These are phyloP conservation scores for Spongilla lacustris DNA, from an alignment of 37 sponge, comb jelly and placozoan genomes.

Conservation along the genomic window DNA sequence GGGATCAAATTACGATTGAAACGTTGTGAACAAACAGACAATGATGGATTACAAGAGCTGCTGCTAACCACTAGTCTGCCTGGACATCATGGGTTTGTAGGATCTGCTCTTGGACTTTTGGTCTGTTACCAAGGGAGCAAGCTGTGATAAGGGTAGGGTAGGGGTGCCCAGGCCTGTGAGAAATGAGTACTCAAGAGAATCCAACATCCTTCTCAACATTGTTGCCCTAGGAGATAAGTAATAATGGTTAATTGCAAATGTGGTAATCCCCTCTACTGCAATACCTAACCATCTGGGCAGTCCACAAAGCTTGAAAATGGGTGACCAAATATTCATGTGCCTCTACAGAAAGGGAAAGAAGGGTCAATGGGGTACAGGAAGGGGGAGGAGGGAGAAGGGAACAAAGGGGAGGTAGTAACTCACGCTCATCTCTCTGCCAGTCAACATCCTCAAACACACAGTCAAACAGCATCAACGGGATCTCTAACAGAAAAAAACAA, in stretches of 20 bases:
- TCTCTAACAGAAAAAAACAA: slow-evolving; percentile 25
- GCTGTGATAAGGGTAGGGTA: slow-evolving; percentile 22
- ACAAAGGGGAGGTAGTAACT: not conserved
- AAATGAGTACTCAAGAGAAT: slow-evolving; percentile 6
- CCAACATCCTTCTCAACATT: slow-evolving; percentile 42
- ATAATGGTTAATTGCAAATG: no score
- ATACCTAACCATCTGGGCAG: slow-evolving; percentile 36
- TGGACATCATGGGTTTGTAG: slow-evolving; percentile 62
- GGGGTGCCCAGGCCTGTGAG: not conserved
- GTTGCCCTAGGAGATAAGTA: slow-evolving; percentile 8
- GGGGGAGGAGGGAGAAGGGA: no score
- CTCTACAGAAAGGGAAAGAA: no score
- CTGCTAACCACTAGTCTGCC: slow-evolving; percentile 55
- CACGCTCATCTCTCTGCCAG: slow-evolving; percentile 60
- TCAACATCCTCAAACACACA: slow-evolving; percentile 81
- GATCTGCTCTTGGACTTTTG: slow-evolving; percentile 21
- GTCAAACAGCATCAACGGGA: slow-evolving; percentile 83
- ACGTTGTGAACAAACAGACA: no score
- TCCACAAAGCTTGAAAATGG: slow-evolving; percentile 58
- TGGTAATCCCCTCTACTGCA: no score
- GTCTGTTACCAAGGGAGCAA: slow-evolving; percentile 30
- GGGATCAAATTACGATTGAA: no score
- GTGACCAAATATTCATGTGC: slow-evolving; percentile 7
- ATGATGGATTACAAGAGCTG: no score
- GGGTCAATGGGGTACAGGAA: no score